Conservation (phyloP, 37 sponge, comb jelly and placozoan genomes). For the Geodia barretti region DNA sequence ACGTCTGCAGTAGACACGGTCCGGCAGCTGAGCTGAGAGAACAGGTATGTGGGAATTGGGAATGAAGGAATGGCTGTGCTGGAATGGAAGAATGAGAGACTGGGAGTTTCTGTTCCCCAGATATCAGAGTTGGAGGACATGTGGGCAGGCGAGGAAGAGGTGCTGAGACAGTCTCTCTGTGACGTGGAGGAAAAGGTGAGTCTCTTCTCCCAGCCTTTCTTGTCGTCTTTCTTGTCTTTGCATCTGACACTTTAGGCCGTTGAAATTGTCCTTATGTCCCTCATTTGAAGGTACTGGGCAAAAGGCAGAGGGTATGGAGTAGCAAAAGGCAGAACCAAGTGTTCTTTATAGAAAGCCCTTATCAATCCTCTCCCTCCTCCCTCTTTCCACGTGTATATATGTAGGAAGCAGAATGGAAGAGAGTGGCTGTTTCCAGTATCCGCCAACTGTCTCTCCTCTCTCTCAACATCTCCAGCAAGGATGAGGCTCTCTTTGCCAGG, state of each 20-base stretch:
- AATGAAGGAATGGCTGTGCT: no score
- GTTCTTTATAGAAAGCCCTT: no score
- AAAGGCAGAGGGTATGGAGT: no score
- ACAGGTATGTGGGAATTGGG: no score
- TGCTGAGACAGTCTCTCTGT: not conserved
- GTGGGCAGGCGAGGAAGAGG: slow-evolving; percentile 26
- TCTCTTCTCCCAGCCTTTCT: not conserved
- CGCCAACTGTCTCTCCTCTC: no score
- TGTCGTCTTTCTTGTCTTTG: not conserved
- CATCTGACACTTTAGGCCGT: not conserved
- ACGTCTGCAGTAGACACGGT: not conserved
- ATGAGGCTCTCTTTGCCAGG: no score
- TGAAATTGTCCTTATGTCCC: not conserved
- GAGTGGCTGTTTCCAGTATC: not conserved
- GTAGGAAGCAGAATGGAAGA: slow-evolving; percentile 4
- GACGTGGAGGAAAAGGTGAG: slow-evolving; percentile 17
- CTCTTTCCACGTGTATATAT: no score
- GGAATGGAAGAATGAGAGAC: no score
- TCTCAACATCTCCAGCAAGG: no score
- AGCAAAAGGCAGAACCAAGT: no score
- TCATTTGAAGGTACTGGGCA: not conserved
- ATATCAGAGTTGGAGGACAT: not conserved
- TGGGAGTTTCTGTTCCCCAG: no score
- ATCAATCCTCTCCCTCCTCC: no score
- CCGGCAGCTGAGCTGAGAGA: slow-evolving; percentile 3